phyloP scores from a whole-genome alignment of 2,113 vertebrate species.

The Percina caprodes region DNA sequence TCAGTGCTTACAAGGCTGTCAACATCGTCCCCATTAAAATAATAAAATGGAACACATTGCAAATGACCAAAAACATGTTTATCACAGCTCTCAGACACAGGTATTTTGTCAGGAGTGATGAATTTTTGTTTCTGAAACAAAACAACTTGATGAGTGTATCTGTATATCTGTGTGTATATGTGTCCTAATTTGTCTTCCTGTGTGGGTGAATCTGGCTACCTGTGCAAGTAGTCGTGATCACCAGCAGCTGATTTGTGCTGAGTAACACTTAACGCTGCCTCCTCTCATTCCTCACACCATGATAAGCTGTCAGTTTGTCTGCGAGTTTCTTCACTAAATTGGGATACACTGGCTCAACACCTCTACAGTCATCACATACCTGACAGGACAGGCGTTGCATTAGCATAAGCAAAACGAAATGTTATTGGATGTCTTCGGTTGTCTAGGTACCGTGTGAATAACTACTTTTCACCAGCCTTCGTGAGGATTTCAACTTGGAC shows the following conservation, averaged over 20 bases:
- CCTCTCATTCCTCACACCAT: constrained; percentile 65
- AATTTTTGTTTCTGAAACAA: constrained; percentile 5
- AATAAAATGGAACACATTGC: not conserved
- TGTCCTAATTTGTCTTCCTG: constrained; percentile 41
- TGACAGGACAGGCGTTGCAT: constrained; percentile 35
- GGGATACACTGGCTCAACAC: constrained; percentile 54
- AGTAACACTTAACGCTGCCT: constrained; percentile 58
- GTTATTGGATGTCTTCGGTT: constrained; percentile 36
- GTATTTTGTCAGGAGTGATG: constrained; percentile 11
- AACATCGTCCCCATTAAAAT: not conserved
- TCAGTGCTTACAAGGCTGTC: not conserved
- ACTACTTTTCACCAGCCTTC: constrained; percentile 48
- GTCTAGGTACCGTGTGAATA: constrained; percentile 23
- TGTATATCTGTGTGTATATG: not conserved
- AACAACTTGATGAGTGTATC: not conserved
- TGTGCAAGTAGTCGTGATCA: constrained; percentile 58
- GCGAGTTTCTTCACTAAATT: constrained; percentile 45
- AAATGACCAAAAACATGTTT: constrained; percentile 22
- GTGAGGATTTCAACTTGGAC: not conserved
- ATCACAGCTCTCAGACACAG: constrained; percentile 11
- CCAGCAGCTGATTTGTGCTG: constrained; percentile 73
- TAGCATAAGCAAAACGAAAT: constrained; percentile 53
- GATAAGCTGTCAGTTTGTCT: constrained; percentile 72
- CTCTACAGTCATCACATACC: constrained; percentile 60
- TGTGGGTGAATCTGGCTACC: constrained; percentile 47